phyloP scores from a whole-genome alignment of 2,797 vertebrate species.

The Dendrocincla tyrannina region DNA sequence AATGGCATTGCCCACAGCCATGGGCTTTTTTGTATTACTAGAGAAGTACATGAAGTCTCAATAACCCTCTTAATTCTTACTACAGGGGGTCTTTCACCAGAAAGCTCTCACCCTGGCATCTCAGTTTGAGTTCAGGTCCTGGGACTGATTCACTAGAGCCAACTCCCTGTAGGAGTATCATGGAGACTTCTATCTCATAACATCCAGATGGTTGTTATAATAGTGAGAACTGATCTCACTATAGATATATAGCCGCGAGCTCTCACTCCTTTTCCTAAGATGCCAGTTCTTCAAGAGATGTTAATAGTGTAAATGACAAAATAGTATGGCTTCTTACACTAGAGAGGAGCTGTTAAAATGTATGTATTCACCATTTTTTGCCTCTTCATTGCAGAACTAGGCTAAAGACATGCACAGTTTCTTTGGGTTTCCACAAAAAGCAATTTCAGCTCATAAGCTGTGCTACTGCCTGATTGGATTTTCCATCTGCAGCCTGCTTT shows the following conservation, averaged over 20 bases:
- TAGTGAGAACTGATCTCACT: not conserved
- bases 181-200: not conserved
- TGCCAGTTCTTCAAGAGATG: not conserved
- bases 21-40: not conserved
- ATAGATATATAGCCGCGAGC: too few species aligned
- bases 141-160: not conserved
- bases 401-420: not conserved
- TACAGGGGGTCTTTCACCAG: not conserved
- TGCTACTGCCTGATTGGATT: not conserved
- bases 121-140: not conserved
- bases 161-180: not conserved
- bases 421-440: constrained; percentile 54
- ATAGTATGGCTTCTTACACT: not conserved
- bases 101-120: not conserved
- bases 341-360: not conserved
- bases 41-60: not conserved
- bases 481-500: constrained; percentile 69
- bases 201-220: not conserved
- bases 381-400: not conserved
- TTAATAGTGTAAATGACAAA: not conserved
- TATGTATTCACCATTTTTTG: not conserved
- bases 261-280: not conserved
- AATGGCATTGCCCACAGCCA: not conserved
- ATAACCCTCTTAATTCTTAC: not conserved
- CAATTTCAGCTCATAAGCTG: not conserved